Base-by-base conservation (phyloP, 53 echinoderm and acorn worm genomes). In the Holothuria leucospilota region DNA sequence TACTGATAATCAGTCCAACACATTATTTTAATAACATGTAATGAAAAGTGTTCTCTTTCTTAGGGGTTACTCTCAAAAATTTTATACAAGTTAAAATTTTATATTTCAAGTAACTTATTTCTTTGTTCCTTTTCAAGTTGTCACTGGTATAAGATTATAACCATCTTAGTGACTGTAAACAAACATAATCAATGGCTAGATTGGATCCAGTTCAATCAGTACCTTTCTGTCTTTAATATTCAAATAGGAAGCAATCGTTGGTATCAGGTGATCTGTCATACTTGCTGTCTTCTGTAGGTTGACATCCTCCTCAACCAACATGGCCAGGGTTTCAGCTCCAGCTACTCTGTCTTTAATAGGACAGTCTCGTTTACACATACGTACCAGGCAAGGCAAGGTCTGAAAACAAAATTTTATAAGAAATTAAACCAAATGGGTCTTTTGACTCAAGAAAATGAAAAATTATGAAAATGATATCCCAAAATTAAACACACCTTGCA, bases 181-280 rank as follows among this genome's bases (percentile, higher is more conserved):
- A 34, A 34, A 34, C 34, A 34, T 46, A 46, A 9, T 46, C 6
- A 7, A 46, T 46, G 46, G 6, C 46, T 56, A 18, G 56, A 56
- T 9, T 56, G 56, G 18, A 56, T 56, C 56, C 18, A 56, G 56
- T 15, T 18, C 1, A 0, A 56, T 56, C 56, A 56, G 56, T 51
- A 68, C 67, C 39, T 84, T 84, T 39, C 67, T 84, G 25, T 84
- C 69, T 51, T 80, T 59, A 20, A 80, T 21, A n/a, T 75, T 75
- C 39, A 75, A 52, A 61, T 80, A 80, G n/a, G 80, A 80, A 42
- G 92, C 99, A 62, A 99, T 65, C 6, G 95, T 99, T 63, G 92
- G 80, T 53, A 99, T 90, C 73, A 99, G 95, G 87, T 99, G 99
- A 62, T 99, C 99, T 39, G 99, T 95, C 40, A 99, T 95, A 67